Conservation (phyloP, 2,888 invertebrate genomes). For the Calliopum simillimum region DNA sequence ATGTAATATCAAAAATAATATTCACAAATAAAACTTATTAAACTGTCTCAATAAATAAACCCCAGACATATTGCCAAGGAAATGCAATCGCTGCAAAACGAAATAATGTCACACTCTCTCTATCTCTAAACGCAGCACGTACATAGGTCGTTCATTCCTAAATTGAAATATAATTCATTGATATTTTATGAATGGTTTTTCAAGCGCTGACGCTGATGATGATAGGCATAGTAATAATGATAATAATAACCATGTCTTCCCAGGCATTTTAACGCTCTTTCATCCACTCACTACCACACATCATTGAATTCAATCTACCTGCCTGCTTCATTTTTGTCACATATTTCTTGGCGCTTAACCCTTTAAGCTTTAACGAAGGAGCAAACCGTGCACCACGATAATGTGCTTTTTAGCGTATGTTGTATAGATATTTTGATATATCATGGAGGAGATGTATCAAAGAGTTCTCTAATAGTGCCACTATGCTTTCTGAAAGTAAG, state of each 20-base stretch:
- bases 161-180: slow-evolving; percentile 32
- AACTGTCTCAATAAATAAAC: too few relatives aligned
- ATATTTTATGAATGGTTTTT: slow-evolving; percentile 9
- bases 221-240: slow-evolving; percentile 3
- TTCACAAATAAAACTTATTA: too few relatives aligned
- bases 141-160: neutral
- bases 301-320: slow-evolving; percentile 13
- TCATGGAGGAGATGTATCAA: too few relatives aligned
- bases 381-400: too few relatives aligned
- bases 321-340: slow-evolving; percentile 6
- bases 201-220: neutral
- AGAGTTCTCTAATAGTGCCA: too few relatives aligned
- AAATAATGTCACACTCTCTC: neutral
- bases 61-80: neutral
- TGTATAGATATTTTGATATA: too few relatives aligned
- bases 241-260: neutral
- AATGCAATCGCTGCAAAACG: slow-evolving; percentile 7
- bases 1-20: too few relatives aligned
- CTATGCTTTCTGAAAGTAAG: too few relatives aligned
- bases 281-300: neutral
- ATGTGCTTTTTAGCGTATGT: too few relatives aligned
- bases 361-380: neutral
- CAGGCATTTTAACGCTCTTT: neutral
- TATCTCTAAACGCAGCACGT: neutral
- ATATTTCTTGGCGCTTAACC: slow-evolving; percentile 12